Evolutionary conservation across 2,113 vertebrate species (phyloP).

Genomic region (Zingel zingel): DNA sequence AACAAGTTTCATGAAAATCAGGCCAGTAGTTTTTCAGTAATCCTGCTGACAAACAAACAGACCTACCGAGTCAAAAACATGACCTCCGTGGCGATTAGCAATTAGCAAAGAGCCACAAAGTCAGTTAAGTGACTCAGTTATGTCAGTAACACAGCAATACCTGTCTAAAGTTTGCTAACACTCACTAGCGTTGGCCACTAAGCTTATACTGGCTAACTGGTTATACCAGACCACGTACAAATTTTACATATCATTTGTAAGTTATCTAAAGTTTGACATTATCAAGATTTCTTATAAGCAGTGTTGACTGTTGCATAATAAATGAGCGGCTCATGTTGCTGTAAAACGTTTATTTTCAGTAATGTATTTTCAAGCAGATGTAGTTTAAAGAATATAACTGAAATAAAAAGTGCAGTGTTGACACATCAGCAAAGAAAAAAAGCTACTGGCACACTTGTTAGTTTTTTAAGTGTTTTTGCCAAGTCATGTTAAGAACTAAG

Average conservation of each 20-base stretch:
- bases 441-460: background rate
- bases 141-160: background rate
- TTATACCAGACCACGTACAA: background rate
- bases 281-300: background rate
- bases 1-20: too few relatives aligned
- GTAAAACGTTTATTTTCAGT: background rate
- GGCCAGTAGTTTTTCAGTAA: too few relatives aligned
- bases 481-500: background rate
- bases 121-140: background rate
- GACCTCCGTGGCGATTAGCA: too few relatives aligned
- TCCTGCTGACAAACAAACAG: too few relatives aligned
- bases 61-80: too few relatives aligned
- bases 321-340: background rate
- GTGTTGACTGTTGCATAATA: background rate
- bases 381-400: background rate
- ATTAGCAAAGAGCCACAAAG: too few relatives aligned
- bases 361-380: background rate
- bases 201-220: background rate
- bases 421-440: background rate
- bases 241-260: background rate
- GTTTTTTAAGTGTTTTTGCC: slow-evolving; percentile 11
- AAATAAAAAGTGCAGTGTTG: background rate
- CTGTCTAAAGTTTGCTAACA: background rate
- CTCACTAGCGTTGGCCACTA: background rate
- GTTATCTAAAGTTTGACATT: background rate